phyloP scores from a whole-genome alignment of 2,888 invertebrate species.

The Portevinia maculata region DNA sequence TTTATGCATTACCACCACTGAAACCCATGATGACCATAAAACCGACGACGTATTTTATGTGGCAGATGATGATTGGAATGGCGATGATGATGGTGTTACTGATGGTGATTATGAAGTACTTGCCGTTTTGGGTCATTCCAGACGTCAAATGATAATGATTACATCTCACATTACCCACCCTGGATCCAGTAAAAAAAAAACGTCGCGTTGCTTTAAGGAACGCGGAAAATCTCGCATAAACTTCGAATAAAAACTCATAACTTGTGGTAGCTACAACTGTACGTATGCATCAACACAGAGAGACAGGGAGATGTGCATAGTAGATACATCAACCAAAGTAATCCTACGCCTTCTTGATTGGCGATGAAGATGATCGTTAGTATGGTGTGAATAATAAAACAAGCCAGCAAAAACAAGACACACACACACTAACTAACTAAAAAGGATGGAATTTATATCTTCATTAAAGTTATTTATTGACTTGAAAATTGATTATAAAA shows the following conservation, averaged over 20 bases:
- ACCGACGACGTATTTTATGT: constrained; percentile 62
- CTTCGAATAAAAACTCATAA: constrained; percentile 57
- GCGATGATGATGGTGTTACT: constrained; percentile 35
- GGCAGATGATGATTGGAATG: constrained; percentile 65
- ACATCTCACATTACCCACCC: constrained; percentile 38
- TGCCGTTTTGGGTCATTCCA: constrained; percentile 60
- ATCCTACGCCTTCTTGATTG: constrained; percentile 70
- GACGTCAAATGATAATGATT: constrained; percentile 65
- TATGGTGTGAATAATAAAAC: constrained; percentile 70
- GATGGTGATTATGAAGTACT: constrained; percentile 63
- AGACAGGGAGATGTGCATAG: constrained; percentile 20
- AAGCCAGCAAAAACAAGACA: constrained; percentile 24
- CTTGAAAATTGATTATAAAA: constrained; percentile 81
- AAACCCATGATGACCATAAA: constrained; percentile 59
- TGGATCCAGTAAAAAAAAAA: constrained; percentile 24
- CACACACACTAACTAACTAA: constrained; percentile 25
- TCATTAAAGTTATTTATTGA: constrained; percentile 82
- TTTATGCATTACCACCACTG: constrained; percentile 73
- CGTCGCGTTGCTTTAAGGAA: neutral
- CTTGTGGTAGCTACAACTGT: constrained; percentile 47
- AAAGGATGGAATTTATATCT: constrained; percentile 79
- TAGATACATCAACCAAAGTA: constrained; percentile 65
- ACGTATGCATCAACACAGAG: neutral
- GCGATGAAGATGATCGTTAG: constrained; percentile 69
- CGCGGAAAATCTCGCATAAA: constrained; percentile 24